Percentiles rank a stretch among this genome's conserved stretches.
Evolutionary conservation across 2,797 vertebrate species (phyloP).

Genomic region (Pangasius djambal): DNA sequence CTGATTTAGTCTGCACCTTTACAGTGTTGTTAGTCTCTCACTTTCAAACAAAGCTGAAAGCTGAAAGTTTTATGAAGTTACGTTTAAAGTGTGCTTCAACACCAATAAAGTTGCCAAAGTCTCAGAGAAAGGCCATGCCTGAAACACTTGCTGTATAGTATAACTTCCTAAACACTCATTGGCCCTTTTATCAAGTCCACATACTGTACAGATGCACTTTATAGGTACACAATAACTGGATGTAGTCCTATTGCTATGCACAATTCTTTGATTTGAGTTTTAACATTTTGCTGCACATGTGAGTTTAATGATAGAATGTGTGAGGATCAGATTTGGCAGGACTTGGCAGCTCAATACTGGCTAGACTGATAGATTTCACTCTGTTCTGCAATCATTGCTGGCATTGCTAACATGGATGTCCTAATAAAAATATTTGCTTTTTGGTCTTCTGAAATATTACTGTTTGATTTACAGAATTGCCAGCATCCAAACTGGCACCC

Average conservation of each 20-base stretch:
- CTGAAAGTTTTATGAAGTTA: not conserved
- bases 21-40: not conserved
- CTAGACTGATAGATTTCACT: not conserved
- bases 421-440: constrained; percentile 12
- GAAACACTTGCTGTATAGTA: not conserved
- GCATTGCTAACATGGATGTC: constrained; percentile 10
- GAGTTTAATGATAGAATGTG: not conserved
- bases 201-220: not conserved
- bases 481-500: constrained; percentile 19
- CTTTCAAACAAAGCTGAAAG: not conserved
- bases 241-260: not conserved
- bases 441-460: constrained; percentile 27
- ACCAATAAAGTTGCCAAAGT: not conserved
- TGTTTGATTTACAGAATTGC: constrained; percentile 26
- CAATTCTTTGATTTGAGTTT: not conserved
- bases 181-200: not conserved
- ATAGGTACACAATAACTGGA: not conserved
- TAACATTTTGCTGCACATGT: not conserved
- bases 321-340: not conserved
- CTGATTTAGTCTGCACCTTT: not conserved
- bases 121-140: not conserved
- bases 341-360: not conserved
- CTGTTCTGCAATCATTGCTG: constrained; percentile 8
- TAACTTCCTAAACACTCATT: not conserved
- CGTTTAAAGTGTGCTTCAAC: not conserved